Base-by-base conservation (phyloP, 2,797 vertebrate genomes). In the Gymnoscopelus braueri region DNA sequence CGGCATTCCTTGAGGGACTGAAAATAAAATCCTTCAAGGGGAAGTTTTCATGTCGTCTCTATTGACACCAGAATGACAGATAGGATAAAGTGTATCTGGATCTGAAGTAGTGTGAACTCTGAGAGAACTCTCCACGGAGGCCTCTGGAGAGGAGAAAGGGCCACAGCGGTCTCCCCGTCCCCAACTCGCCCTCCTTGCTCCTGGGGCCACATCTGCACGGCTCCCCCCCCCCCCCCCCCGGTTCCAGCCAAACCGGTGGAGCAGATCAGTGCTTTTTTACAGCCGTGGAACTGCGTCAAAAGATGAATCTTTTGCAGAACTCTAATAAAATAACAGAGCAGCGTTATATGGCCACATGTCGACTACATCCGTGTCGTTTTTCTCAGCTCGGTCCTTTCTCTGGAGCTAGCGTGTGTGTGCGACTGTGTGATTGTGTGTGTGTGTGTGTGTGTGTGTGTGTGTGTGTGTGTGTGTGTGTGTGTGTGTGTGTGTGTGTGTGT, bases 251-350 rank as follows among this genome's bases (percentile, higher is more conserved):
- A 44, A 78, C 66, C 49, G 35, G 62, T 55, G 60, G 65, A 81
- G 71, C 63, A 65, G 63, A 74, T 78, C 69, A 29, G 24, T 55
- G 15, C 50, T 82, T 82, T 82, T 82, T 80, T 78, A 73, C 63
- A 82, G 69, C 47, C 65, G 50, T 61, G 75, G 75, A 78, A 35
- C 51, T n/a, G 62, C 69, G 79, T 84, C 79, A 87, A 74, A 65
- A 74, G 61, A 83, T 44, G 57, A 75, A 75, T 84, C 67, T 81
- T 75, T 64, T 47, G 35, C 69, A 79, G 66, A 77, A 75, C 23
- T 72, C 60, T 5, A 80, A 84, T 74, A 76, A 83, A 88, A 77
- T 64, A 75, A 58, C 56, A 23, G 69, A 63, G 54, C 65, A 73
- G 69, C 51, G 15, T 78, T 80, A 69, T 70, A 72, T 57, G 60